phyloP scores from a whole-genome alignment of 2,113 vertebrate genomes.

The Panthera uncia region DNA sequence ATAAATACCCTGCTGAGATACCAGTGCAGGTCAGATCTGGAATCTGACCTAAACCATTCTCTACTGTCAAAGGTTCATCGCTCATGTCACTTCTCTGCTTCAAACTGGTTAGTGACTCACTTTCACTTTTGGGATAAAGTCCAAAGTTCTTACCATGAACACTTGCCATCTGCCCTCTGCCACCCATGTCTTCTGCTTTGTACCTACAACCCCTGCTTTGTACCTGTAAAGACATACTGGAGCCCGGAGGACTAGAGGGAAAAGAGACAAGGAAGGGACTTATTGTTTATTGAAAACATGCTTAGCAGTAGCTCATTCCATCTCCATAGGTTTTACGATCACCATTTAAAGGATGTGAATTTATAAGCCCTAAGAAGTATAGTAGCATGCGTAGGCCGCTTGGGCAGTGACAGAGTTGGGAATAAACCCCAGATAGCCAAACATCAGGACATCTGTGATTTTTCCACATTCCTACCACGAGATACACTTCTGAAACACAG shows the following conservation, averaged over 20 bases:
- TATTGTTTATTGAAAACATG: neutral
- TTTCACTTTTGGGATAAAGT: neutral
- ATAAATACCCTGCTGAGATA: neutral
- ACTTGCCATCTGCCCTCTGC: neutral
- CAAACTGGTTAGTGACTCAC: neutral
- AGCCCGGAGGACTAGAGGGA: neutral
- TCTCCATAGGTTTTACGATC: neutral
- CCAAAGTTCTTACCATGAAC: neutral
- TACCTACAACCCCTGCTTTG: neutral
- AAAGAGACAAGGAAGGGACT: neutral
- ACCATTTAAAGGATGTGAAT: neutral
- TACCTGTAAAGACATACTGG: neutral
- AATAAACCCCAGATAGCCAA: neutral
- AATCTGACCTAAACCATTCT: neutral
- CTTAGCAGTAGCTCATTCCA: neutral
- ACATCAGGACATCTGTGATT: neutral
- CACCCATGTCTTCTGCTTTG: neutral
- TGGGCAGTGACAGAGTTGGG: neutral
- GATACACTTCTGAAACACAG: neutral
- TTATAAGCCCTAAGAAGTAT: neutral
- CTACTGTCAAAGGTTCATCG: neutral
- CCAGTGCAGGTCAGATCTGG: neutral
- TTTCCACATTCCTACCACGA: neutral
- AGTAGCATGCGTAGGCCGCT: neutral
- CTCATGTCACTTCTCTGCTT: neutral